A percentile compares a stretch with the other conserved stretches of the same genome.
Conservation (phyloP, 2,797 vertebrate species). For the Mormyrus proboscirostris region DNA sequence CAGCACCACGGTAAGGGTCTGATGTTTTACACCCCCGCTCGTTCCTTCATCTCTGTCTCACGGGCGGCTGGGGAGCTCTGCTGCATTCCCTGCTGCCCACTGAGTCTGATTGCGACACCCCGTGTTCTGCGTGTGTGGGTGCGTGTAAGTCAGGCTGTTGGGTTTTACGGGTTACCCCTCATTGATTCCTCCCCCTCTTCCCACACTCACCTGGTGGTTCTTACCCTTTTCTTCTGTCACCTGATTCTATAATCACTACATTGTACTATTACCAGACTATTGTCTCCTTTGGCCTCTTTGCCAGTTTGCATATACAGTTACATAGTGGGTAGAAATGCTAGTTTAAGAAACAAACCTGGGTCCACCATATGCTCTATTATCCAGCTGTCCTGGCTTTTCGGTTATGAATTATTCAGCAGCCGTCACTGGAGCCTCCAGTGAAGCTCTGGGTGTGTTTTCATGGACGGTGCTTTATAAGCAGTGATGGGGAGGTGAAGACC, state of each 20-base stretch:
- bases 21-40: not conserved
- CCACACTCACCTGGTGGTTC: not conserved
- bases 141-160: not conserved
- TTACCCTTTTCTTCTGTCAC: not conserved
- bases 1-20: slow-evolving; percentile 54
- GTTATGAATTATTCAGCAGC: slow-evolving; percentile 3
- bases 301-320: not conserved
- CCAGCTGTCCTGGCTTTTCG: not conserved
- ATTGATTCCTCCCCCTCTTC: not conserved
- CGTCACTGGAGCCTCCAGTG: not conserved
- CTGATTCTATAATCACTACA: not conserved
- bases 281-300: not conserved
- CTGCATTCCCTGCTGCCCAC: not conserved
- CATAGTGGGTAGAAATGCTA: not conserved
- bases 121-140: not conserved
- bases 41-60: slow-evolving; percentile 10
- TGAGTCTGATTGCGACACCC: not conserved
- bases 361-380: not conserved
- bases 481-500: not conserved
- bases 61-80: not conserved
- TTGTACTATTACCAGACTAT: not conserved
- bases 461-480: not conserved
- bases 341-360: not conserved
- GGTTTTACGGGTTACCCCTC: not conserved
- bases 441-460: not conserved